A percentile compares a stretch with the other conserved stretches of the same genome.
Evolutionary conservation across 2,888 invertebrate genomes (phyloP).

Genomic region (Girardia tigrina): DNA sequence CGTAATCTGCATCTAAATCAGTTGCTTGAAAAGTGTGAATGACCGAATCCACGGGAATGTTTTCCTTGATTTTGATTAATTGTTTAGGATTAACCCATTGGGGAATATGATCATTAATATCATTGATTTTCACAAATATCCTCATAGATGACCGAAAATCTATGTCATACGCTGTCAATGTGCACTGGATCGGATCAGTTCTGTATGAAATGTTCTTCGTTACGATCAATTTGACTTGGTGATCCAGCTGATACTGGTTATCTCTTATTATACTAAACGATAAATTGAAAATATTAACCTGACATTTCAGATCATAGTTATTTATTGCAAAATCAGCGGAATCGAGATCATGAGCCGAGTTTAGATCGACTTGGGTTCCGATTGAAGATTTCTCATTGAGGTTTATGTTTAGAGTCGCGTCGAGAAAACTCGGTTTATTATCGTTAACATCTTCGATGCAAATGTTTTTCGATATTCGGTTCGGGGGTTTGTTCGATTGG

Average conservation of each 20-base stretch:
- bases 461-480: neutral
- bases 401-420: neutral
- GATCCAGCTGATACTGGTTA: neutral
- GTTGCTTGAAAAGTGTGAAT: neutral
- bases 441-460: neutral
- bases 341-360: neutral
- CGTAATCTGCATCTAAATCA: neutral
- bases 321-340: neutral
- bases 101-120: neutral
- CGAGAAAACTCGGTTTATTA: neutral
- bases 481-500: neutral
- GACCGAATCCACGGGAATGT: neutral
- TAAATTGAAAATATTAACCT: neutral
- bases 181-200: constrained; percentile 3
- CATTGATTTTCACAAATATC: neutral
- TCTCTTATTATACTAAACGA: neutral
- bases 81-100: neutral
- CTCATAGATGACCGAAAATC: neutral
- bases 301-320: neutral
- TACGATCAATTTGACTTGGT: neutral
- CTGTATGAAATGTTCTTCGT: neutral
- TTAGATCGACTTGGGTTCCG: neutral
- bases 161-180: neutral
- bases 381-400: neutral
- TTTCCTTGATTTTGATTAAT: neutral